Base-by-base conservation (phyloP, 37 sponge, comb jelly and placozoan genomes). In the Hormiphora californensis region DNA sequence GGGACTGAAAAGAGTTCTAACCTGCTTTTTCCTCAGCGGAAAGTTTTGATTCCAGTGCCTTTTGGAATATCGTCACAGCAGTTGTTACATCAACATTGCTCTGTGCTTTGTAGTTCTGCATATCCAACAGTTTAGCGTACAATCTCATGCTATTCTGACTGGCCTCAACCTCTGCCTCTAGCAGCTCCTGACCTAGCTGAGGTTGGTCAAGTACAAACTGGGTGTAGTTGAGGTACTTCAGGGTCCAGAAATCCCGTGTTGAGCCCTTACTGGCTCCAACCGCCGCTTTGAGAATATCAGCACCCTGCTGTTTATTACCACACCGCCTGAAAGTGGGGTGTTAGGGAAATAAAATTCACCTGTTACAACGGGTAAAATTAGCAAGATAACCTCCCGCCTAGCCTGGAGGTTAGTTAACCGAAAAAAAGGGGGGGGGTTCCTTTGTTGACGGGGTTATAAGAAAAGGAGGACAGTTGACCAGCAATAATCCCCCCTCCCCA, bases 181-280 rank as follows among this genome's bases (percentile, higher is more conserved):
- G 67, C 38, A 65, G 35, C 35, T 65, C 35, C 28, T 28, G 32
- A 17, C 38, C 67, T 5, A 17, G 19, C 12, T 65, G 38, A 3
- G 35, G 8, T 1, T 65, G 38, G 38, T 65, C 35, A 2, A 4
- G 1, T 5, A 38, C 12, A 19, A 7, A 65, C 67, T 65, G 67
- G 4, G 35, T 7, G 67, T 65, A 65, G 8, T 11, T 32, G 8
- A 65, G 8, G 37, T 65, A 65, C 67, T 65, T 65, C 36, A 33
- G 32, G 37, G 28, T 33, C 67, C 67, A 65, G 67, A 65, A 65
- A 38, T 65, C 67, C 21, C 67, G 33, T 33, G 67, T 65, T 33
- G 32, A 35, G 35, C 67, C 67, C 35, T 39, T 31, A 65, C 67
- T 36, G 67, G 11, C 35, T 39, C 35, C 67, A 28, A 65, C 35